phyloP scores from a whole-genome alignment of 2,888 invertebrate genomes.

The Drosophila aldrichi region DNA sequence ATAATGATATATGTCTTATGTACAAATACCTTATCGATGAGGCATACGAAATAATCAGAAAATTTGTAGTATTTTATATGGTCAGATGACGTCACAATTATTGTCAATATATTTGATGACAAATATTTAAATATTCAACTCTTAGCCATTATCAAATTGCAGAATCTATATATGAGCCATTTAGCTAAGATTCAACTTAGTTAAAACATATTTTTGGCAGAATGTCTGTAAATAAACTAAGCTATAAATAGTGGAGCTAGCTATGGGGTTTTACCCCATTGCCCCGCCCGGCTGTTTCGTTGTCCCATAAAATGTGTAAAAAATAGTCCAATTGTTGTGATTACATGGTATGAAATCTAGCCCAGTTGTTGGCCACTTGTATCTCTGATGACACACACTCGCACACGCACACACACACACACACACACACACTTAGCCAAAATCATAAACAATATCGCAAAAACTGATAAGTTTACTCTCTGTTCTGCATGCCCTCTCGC shows the following conservation, averaged over 20 bases:
- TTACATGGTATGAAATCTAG: constrained; percentile 40
- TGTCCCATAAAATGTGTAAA: constrained; percentile 1
- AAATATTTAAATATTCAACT: not conserved
- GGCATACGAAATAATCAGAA: no score
- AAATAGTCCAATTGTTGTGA: constrained; percentile 35
- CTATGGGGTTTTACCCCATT: not conserved
- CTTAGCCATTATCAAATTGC: not conserved
- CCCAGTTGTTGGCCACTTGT: constrained; percentile 5
- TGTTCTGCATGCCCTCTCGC: not conserved
- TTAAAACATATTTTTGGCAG: not conserved
- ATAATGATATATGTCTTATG: no score
- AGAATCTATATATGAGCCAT: no score
- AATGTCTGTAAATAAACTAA: not conserved
- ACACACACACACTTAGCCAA: constrained; percentile 16
- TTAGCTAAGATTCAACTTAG: not conserved
- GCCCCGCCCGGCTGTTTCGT: no score
- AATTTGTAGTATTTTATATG: not conserved
- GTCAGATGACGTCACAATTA: not conserved
- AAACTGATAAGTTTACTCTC: constrained; percentile 64
- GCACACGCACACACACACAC: constrained; percentile 39
- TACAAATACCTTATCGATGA: not conserved
- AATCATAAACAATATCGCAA: constrained; percentile 76
- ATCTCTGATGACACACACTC: constrained; percentile 51
- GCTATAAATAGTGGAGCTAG: not conserved
- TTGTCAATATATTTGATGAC: no score